Conservation (phyloP, 2,888 invertebrate genomes). For the Pristionchus fissidentatus region DNA sequence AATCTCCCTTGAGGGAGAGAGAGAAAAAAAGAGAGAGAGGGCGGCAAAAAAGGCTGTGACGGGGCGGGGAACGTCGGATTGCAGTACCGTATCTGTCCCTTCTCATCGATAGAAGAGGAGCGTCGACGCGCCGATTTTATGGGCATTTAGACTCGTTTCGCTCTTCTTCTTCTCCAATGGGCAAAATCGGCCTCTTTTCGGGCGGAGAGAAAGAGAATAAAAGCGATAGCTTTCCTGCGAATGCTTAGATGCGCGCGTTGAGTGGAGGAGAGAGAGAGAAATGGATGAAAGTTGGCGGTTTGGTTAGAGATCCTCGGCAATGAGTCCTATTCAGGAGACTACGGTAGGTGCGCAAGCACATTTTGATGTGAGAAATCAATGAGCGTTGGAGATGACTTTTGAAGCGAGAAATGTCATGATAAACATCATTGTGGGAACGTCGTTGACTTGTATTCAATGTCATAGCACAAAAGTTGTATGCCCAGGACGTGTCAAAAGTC, state of each 20-base stretch:
- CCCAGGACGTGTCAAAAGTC: too few species aligned
- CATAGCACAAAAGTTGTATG: not conserved
- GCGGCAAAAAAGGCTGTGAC: not conserved
- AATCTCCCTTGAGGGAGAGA: not conserved
- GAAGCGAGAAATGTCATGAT: not conserved
- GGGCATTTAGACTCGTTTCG: not conserved
- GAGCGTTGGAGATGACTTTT: too few species aligned
- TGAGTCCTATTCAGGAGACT: constrained; percentile 10
- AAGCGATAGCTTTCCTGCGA: too few species aligned
- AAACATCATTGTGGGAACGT: not conserved
- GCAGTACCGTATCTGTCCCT: not conserved
- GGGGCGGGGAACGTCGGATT: not conserved
- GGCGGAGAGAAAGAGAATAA: not conserved
- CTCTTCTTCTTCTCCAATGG: too few species aligned
- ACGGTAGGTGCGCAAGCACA: not conserved
- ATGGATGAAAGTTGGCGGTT: too few species aligned
- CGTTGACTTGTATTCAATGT: not conserved
- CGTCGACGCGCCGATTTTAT: too few species aligned
- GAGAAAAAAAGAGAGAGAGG: not conserved
- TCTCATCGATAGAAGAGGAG: not conserved
- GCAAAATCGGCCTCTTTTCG: constrained; percentile 4
- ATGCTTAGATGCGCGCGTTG: not conserved
- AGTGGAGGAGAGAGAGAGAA: not conserved
- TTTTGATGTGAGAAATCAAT: too few species aligned
- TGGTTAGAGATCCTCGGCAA: too few species aligned